Evolutionary conservation across 2,113 vertebrate species (phyloP).

Genomic region (Leucosticte australis): DNA sequence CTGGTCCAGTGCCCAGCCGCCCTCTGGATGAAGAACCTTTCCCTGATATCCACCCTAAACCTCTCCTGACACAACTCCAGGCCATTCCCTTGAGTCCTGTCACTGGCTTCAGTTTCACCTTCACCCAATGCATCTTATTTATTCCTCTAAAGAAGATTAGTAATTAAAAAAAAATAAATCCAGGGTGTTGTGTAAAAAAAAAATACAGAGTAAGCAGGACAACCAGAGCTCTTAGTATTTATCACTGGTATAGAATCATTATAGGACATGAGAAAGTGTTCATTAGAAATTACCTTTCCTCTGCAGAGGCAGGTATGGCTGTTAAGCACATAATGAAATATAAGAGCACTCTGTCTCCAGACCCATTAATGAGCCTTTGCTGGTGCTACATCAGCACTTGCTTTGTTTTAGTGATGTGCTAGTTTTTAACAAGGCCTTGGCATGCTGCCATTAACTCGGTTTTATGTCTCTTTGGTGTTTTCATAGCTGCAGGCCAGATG

Average conservation of each 20-base stretch:
- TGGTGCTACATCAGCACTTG: background rate
- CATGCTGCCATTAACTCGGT: background rate
- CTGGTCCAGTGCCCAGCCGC: background rate
- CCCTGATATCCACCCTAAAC: rapidly evolving
- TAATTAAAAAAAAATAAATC: background rate
- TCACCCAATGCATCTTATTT: background rate
- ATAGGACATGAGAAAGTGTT: background rate
- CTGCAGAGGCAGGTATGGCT: background rate
- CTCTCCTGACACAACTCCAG: rapidly evolving
- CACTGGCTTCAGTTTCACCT: background rate
- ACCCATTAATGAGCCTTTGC: background rate
- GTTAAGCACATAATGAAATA: background rate
- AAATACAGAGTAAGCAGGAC: background rate
- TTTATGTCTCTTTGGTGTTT: background rate
- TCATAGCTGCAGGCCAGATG: background rate
- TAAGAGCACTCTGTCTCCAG: background rate
- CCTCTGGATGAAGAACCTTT: background rate
- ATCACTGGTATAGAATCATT: background rate
- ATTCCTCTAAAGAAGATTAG: background rate
- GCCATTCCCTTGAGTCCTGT: rapidly evolving
- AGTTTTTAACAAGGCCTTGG: background rate
- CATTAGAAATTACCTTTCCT: background rate
- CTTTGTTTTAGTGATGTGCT: background rate
- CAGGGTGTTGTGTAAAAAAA: background rate
- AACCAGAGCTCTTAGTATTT: background rate